Percentiles rank a stretch among this genome's conserved stretches.
Evolutionary conservation across 2,888 invertebrate genomes (phyloP).

Genomic region (Netelia virgata): DNA sequence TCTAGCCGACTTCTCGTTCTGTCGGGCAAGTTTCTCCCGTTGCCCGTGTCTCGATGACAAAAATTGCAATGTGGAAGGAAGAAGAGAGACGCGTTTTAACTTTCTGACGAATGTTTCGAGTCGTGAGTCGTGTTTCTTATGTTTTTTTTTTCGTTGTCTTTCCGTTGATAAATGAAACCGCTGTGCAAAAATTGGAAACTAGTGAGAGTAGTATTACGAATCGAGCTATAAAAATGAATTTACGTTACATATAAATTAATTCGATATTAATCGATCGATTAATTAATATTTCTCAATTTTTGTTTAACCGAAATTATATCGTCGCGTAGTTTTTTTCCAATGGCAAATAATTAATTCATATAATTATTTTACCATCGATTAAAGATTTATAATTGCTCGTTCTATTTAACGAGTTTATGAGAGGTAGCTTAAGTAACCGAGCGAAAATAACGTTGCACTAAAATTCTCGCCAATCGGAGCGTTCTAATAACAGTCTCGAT

Average conservation of each 20-base stretch:
- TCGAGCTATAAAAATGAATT: too few relatives aligned
- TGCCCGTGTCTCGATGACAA: background rate
- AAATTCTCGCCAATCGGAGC: constrained; percentile 14
- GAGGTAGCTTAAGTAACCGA: background rate
- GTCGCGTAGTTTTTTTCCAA: too few relatives aligned
- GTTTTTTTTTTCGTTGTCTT: background rate
- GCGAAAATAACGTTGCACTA: constrained; percentile 17
- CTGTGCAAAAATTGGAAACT: background rate
- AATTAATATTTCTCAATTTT: too few relatives aligned
- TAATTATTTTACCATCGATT: background rate
- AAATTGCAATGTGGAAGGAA: background rate
- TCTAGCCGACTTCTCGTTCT: constrained; percentile 7
- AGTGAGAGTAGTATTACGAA: background rate
- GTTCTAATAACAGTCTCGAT: background rate
- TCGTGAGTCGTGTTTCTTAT: background rate
- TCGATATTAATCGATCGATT: too few relatives aligned
- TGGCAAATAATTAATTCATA: background rate
- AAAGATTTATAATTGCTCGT: constrained; percentile 2
- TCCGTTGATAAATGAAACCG: background rate
- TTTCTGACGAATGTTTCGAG: background rate
- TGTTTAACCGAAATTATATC: too few relatives aligned
- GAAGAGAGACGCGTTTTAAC: background rate
- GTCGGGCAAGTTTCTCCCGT: constrained; percentile 55
- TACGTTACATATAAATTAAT: too few relatives aligned
- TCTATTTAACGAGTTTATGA: background rate